Percentiles rank a stretch among this genome's conserved stretches.
Conservation (phyloP, 2,888 invertebrate genomes). For the Dioctria rufipes region DNA sequence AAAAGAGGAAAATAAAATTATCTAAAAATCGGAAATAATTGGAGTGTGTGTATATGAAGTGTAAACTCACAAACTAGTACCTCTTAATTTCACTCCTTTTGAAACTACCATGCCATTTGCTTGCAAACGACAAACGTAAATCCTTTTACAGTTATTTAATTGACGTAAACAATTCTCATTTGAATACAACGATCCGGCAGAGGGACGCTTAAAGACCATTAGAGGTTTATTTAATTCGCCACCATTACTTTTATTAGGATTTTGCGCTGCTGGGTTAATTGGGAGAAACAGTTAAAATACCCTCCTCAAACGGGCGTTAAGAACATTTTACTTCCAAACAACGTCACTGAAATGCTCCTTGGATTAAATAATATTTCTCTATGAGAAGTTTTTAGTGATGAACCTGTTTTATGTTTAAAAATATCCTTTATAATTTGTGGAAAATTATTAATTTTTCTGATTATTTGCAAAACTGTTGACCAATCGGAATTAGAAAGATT, state of each 20-base stretch:
- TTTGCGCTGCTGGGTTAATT: constrained; percentile 35
- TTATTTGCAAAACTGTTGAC: too few relatives aligned
- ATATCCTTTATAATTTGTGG: too few relatives aligned
- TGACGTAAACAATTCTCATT: constrained; percentile 47
- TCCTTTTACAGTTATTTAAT: constrained; percentile 43
- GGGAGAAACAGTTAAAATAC: constrained; percentile 27
- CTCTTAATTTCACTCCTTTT: background rate
- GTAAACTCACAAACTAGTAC: background rate
- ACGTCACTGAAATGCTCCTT: too few relatives aligned
- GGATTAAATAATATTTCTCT: constrained; percentile 26
- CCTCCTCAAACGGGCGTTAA: constrained; percentile 38
- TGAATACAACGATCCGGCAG: constrained; percentile 23
- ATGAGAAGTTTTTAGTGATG: background rate
- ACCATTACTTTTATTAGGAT: constrained; percentile 49
- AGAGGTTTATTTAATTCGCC: constrained; percentile 51
- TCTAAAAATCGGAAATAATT: too few relatives aligned
- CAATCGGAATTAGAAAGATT: too few relatives aligned
- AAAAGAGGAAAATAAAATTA: too few relatives aligned
- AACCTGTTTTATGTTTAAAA: too few relatives aligned
- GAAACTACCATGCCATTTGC: background rate
- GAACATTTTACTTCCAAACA: constrained; percentile 20
- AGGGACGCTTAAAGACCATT: constrained; percentile 42
- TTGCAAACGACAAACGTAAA: constrained; percentile 27
- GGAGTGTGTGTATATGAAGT: background rate
- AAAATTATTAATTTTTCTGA: too few relatives aligned